Evolutionary conservation across 2,888 invertebrate genomes (phyloP).

Genomic region (Torymus auratus): DNA sequence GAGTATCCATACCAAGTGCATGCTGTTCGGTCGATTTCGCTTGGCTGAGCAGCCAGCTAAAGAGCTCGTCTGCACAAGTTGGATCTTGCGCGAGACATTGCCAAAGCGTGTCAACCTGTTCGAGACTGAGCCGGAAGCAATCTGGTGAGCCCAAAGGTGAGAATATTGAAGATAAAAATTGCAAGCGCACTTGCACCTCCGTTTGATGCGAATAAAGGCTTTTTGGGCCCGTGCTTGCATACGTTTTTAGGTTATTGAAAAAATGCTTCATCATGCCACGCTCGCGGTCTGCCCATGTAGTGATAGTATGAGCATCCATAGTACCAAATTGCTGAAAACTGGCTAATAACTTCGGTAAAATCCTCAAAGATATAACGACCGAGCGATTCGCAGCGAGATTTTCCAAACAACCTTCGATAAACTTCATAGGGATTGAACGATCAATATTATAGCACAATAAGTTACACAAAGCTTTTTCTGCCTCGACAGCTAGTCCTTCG

Average conservation of each 20-base stretch:
- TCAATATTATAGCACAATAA: conserved; percentile 94
- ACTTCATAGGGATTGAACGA: conserved; percentile 92
- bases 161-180: conserved; percentile 95
- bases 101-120: conserved; percentile 95
- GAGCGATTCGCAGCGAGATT: conserved; percentile 93
- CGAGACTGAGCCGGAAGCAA: conserved; percentile 88
- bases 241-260: conserved; percentile 90
- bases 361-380: conserved; percentile 91
- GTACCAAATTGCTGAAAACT: conserved; percentile 94
- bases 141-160: conserved; percentile 94
- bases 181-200: conserved; percentile 92
- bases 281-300: conserved; percentile 95
- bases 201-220: conserved; percentile 86
- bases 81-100: conserved; percentile 91
- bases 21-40: conserved; percentile 95
- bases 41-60: conserved; percentile 95
- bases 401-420: conserved; percentile 95
- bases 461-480: conserved; percentile 94
- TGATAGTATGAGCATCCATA: conserved; percentile 89
- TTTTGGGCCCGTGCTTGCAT: conserved; percentile 77
- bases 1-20: conserved; percentile 90
- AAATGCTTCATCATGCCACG: conserved; percentile 96
- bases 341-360: conserved; percentile 92
- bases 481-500: conserved; percentile 94
- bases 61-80: conserved; percentile 93